Percentiles rank a stretch among this genome's conserved stretches.
Evolutionary conservation across 1,140 invertebrate species (phyloP).

Genomic region (Meloidogyne floridensis): DNA sequence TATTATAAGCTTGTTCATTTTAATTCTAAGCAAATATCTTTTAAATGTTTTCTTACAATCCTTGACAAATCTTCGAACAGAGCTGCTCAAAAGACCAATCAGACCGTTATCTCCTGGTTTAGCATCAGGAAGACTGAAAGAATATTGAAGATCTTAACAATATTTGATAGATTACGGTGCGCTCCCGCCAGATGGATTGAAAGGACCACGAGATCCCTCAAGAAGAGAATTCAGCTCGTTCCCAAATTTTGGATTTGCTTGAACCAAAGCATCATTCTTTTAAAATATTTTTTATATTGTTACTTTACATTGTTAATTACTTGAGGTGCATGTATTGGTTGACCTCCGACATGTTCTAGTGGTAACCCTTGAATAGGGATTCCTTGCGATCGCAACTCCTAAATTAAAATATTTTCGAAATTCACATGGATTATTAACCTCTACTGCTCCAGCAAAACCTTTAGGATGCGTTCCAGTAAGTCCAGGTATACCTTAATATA

Average conservation of each 20-base stretch:
- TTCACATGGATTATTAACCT: constrained; percentile 38
- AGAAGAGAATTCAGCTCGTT: constrained; percentile 57
- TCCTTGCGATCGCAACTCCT: constrained; percentile 63
- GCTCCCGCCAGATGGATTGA: constrained; percentile 39
- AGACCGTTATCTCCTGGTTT: constrained; percentile 65
- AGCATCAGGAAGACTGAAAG: constrained; percentile 54
- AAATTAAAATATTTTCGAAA: constrained; percentile 8
- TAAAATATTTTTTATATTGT: not conserved
- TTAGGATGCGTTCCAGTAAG: constrained; percentile 63
- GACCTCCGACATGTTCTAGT: constrained; percentile 54
- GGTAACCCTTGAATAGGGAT: constrained; percentile 64
- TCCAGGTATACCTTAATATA: constrained; percentile 54
- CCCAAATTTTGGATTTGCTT: constrained; percentile 63
- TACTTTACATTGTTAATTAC: constrained; percentile 11
- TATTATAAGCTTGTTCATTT: constrained; percentile 23
- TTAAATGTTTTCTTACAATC: constrained; percentile 56
- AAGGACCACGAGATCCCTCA: constrained; percentile 36
- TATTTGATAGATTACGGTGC: constrained; percentile 25
- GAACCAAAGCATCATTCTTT: constrained; percentile 56
- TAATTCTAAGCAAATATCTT: not conserved
- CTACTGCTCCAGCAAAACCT: constrained; percentile 64
- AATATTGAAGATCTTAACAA: constrained; percentile 3
- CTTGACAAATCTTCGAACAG: constrained; percentile 63
- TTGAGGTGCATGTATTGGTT: constrained; percentile 48
- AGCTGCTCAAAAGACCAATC: constrained; percentile 62